Percentiles rank a stretch among this genome's conserved stretches.
phyloP scores from a whole-genome alignment of 2,888 invertebrate genomes.

The Vanessa cardui region DNA sequence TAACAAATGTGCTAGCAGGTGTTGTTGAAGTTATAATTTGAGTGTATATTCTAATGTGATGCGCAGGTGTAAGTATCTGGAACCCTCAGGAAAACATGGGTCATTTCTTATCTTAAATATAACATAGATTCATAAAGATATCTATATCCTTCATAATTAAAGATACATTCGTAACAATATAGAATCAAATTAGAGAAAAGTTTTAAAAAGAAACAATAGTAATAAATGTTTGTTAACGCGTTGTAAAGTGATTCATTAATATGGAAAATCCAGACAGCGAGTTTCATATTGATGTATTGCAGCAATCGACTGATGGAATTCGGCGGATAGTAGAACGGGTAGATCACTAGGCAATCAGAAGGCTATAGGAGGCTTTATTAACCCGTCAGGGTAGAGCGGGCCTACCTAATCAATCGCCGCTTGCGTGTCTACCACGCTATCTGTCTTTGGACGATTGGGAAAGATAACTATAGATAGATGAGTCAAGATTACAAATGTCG shows the following conservation, averaged over 20 bases:
- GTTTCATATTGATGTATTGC: background rate
- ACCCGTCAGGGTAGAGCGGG: constrained; percentile 78
- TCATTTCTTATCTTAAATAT: constrained; percentile 26
- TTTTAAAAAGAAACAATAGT: too few relatives aligned
- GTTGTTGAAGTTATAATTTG: constrained; percentile 19
- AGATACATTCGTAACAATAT: too few relatives aligned
- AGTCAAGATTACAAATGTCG: constrained; percentile 78
- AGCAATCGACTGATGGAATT: constrained; percentile 62
- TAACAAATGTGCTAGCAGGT: constrained; percentile 29
- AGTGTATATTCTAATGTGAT: constrained; percentile 24
- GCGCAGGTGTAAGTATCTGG: constrained; percentile 32
- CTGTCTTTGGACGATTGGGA: constrained; percentile 79
- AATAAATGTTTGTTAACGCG: too few relatives aligned
- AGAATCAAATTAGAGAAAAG: too few relatives aligned
- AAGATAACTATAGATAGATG: constrained; percentile 64
- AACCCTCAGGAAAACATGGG: constrained; percentile 27
- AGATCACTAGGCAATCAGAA: constrained; percentile 74
- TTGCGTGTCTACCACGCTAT: constrained; percentile 80
- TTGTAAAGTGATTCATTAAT: background rate
- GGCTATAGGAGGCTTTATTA: constrained; percentile 75
- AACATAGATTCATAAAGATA: constrained; percentile 22
- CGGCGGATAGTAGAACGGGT: constrained; percentile 79
- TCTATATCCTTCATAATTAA: background rate
- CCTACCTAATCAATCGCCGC: constrained; percentile 79
- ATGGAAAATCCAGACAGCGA: background rate